phyloP scores from a whole-genome alignment of 2,797 vertebrate genomes.

The Alca torda region DNA sequence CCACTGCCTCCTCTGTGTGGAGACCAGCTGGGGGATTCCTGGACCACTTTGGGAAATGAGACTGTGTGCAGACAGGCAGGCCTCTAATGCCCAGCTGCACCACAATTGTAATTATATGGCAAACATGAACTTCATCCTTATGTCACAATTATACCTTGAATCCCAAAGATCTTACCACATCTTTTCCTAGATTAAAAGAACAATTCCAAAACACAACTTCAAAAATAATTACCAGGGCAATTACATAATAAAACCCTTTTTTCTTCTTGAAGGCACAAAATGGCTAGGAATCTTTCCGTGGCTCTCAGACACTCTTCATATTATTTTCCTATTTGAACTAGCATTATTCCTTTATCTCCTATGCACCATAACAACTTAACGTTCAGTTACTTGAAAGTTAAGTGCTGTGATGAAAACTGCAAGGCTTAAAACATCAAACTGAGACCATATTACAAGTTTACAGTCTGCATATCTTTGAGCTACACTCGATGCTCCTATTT shows the following conservation, averaged over 20 bases:
- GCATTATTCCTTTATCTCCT: background rate
- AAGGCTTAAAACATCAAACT: background rate
- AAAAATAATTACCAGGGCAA: background rate
- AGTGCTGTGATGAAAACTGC: background rate
- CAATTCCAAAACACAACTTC: background rate
- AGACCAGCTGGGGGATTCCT: background rate
- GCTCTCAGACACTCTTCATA: background rate
- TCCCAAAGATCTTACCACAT: background rate
- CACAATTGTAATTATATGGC: background rate
- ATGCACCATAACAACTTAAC: background rate
- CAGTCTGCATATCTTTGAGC: background rate
- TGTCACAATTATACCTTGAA: background rate
- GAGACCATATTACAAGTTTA: background rate
- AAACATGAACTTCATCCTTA: background rate
- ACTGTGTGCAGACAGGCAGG: background rate
- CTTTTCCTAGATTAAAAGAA: background rate
- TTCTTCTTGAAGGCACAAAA: background rate
- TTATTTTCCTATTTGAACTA: background rate
- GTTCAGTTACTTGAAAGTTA: background rate
- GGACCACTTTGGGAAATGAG: rapidly evolving
- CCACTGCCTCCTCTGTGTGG: background rate
- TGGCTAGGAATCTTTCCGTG: background rate
- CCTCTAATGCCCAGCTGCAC: background rate
- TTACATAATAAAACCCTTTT: background rate
- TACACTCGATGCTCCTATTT: background rate